A percentile compares a stretch with the other conserved stretches of the same genome.
These are phyloP conservation scores for Sorex fumeus DNA, from an alignment of 2,113 vertebrate genomes.

Conservation along the genomic window DNA sequence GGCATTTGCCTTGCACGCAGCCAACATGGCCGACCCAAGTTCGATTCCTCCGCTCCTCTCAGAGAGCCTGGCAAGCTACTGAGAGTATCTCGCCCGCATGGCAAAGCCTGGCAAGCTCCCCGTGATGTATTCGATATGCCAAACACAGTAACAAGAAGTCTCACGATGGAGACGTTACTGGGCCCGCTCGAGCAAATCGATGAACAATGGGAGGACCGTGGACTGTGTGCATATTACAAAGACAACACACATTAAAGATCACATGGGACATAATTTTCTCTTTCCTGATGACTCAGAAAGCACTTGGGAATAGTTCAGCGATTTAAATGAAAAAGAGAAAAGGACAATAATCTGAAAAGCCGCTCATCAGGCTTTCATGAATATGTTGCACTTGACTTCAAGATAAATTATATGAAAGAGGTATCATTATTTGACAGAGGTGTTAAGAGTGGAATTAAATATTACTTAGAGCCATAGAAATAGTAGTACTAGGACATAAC, in stretches of 20 bases:
- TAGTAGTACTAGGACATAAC: neutral
- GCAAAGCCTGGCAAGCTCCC: too few species aligned
- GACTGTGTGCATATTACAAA: conserved; percentile 52
- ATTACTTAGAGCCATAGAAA: neutral
- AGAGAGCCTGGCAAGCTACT: too few species aligned
- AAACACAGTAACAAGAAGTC: too few species aligned
- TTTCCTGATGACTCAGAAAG: conserved; percentile 6
- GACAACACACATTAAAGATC: neutral
- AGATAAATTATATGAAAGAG: neutral
- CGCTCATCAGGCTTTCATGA: neutral
- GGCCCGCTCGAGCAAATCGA: too few species aligned
- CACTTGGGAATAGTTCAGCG: neutral
- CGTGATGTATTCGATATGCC: too few species aligned
- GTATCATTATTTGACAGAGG: neutral
- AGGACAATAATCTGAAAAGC: conserved; percentile 6
- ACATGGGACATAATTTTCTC: neutral
- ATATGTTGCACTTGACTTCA: neutral
- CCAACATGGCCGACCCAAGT: too few species aligned
- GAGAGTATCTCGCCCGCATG: too few species aligned
- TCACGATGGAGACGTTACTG: too few species aligned
- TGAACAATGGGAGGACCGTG: too few species aligned
- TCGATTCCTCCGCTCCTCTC: too few species aligned
- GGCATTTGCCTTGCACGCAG: too few species aligned
- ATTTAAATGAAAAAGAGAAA: neutral
- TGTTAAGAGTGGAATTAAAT: conserved; percentile 1